Evolutionary conservation across 2,113 vertebrate species (phyloP), one percentile per base, ranked within the genome.

Genomic region (Montifringilla adamsi): DNA sequence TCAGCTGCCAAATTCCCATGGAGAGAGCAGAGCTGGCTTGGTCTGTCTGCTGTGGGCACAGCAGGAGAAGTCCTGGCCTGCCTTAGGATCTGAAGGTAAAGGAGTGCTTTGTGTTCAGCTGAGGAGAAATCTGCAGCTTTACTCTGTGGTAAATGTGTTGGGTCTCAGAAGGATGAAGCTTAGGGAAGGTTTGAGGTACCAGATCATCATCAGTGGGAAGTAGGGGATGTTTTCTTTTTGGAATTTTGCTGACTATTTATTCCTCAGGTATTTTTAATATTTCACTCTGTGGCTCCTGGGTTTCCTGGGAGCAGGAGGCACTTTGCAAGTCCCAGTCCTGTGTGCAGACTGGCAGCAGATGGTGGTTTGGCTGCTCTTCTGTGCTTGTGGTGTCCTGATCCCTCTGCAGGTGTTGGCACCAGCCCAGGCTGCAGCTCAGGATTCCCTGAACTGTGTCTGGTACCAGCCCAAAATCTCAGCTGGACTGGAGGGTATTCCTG

Each of bases 1-100:
- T 37, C 64, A 22, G 7, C 11, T 12, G 1, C 2, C 3, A 16
- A 4, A 3, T n/a, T 9, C 2, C 21, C 21, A 0, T 0, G 1
- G 30, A 9, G 49, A 16, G 28, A 27, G 0, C 56, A 7, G 50
- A 2, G 1, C n/a, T 11, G 53, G 37, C 11, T 8, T 43, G 20
- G 3, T 23, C 46, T 63, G 19, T 30, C 47, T 76, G 77, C 3
- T 10, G 6, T 23, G 73, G 66, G 37, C 21, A 17, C 7, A 19
- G 59, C 41, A 7, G 11, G 2, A 56, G 50, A 17, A 26, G 24
- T 50, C 55, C 28, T 28, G 7, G 7, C 19, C 59, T 85, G 4
- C 31, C 7, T 31, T 8, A 2, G 1, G 10, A 2, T 26, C 35
- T 55, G 1, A 15, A 52, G 53, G 6, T 30, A 2, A 58, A 50